Evolutionary conservation across 2,113 vertebrate species (phyloP).

Genomic region (Hiodon alosoides): DNA sequence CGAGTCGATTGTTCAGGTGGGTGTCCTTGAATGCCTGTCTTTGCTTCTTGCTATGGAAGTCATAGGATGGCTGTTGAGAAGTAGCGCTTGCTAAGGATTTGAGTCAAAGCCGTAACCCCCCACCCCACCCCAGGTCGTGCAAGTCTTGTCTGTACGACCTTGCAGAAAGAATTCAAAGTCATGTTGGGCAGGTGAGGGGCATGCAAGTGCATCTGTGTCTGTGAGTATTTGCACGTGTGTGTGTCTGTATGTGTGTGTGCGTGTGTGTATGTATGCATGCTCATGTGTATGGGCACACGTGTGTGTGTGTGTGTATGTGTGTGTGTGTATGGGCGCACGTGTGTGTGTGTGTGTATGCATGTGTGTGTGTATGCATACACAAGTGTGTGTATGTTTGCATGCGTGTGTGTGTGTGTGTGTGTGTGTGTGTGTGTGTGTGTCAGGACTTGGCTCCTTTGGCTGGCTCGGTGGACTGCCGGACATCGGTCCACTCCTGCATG

Average conservation of each 20-base stretch:
- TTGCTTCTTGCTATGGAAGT: not conserved
- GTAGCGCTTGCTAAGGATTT: constrained; percentile 7
- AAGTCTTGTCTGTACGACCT: not conserved
- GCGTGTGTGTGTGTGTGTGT: too few relatives aligned
- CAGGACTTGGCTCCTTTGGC: constrained; percentile 78
- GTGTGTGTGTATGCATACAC: not conserved
- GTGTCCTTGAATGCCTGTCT: not conserved
- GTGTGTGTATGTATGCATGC: not conserved
- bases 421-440: constrained; percentile 32
- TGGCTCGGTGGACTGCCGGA: constrained; percentile 87
- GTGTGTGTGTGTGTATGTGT: not conserved
- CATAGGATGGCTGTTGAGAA: not conserved
- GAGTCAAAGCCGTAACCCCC: not conserved
- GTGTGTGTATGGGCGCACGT: not conserved
- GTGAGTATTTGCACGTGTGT: not conserved
- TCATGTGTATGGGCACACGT: not conserved
- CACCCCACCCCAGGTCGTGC: not conserved
- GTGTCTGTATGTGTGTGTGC: not conserved
- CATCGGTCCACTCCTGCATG: constrained; percentile 98
- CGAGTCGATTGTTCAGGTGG: not conserved
- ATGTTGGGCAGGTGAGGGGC: not conserved
- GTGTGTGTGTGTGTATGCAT: not conserved
- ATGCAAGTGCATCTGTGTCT: not conserved
- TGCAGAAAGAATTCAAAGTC: not conserved
- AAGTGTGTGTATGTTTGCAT: too few relatives aligned